Percentiles rank a stretch among this genome's conserved stretches.
These are phyloP conservation scores for Malacosoma neustria DNA, from an alignment of 2,888 invertebrate genomes.

Conservation along the genomic window DNA sequence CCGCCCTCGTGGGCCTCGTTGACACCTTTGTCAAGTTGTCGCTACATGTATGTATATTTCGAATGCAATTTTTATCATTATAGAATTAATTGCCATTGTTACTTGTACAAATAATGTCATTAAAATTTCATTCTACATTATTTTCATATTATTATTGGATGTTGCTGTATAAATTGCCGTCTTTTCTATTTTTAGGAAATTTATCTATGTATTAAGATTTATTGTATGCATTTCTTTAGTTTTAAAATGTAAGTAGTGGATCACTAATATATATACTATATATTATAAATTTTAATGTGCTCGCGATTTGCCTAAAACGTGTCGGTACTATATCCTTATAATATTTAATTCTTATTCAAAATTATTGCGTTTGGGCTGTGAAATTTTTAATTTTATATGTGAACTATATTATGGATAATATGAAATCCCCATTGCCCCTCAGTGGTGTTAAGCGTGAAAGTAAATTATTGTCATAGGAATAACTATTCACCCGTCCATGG, in stretches of 20 bases:
- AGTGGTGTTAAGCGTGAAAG: slow-evolving; percentile 26
- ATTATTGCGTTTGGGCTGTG: slow-evolving; percentile 63
- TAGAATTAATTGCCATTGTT: too few species aligned
- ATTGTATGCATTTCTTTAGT: not conserved
- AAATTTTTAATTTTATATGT: slow-evolving; percentile 46
- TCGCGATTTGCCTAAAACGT: slow-evolving; percentile 3
- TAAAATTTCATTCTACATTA: not conserved
- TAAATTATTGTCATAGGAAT: slow-evolving; percentile 16
- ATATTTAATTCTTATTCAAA: slow-evolving; percentile 26
- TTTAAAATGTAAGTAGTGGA: not conserved
- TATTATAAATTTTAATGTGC: not conserved
- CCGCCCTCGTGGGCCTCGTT: too few species aligned
- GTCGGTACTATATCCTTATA: slow-evolving; percentile 16
- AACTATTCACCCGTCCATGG: slow-evolving; percentile 46
- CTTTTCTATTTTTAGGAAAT: not conserved
- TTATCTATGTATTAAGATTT: not conserved
- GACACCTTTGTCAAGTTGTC: too few species aligned
- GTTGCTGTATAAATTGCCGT: not conserved
- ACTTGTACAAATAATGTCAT: too few species aligned
- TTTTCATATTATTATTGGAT: not conserved
- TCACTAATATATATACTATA: not conserved
- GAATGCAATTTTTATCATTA: too few species aligned
- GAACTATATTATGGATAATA: slow-evolving; percentile 25
- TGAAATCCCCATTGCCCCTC: slow-evolving; percentile 17
- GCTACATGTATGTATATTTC: too few species aligned